Evolutionary conservation across 2,797 vertebrate genomes (phyloP), one percentile per base, ranked within the genome.

Genomic region (Poeciliopsis turneri): DNA sequence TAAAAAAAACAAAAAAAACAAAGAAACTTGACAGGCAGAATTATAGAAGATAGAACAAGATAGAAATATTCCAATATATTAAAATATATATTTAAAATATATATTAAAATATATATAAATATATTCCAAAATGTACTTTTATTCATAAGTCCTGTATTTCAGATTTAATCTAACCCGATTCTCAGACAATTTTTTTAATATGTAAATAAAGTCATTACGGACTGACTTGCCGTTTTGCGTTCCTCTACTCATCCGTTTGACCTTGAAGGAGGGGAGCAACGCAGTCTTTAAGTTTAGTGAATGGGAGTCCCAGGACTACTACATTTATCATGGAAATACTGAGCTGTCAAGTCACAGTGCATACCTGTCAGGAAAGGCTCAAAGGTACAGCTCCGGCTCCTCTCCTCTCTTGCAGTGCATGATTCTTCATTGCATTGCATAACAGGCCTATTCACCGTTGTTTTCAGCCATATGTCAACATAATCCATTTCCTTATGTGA

Each of bases 291-390:
- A 95, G 94, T 95, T 95, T 93, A 92, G 94, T 93, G 93, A 94
- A 95, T 90, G 90, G 92, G 92, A 96, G 95, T 96, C 95, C 94
- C 94, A 92, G 91, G 93, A 94, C 95, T 90, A 95, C 94, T 94
- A 92, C 96, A 96, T 96, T 96, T 95, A 96, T 96, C 96, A 96
- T 93, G 91, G 95, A 94, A 95, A 95, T 95, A 95, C 95, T 94
- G 95, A 95, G 96, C 96, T 96, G 96, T 96, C 95, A 96, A 94
- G 94, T 95, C 94, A 86, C 95, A 95, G 94, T 94, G 89, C 95
- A 95, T 93, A 95, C 94, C 95, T 96, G 95, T 95, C 96, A 96
- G 73, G 86, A 83, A 91, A 93, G 94, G 94, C 95, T 96, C 95
- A 95, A 94, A 96, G 95, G 95, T 95, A 94, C 93, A 89, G 93